Conservation (phyloP, 2,797 vertebrate genomes). For the Neosilurus hyrtlii region DNA sequence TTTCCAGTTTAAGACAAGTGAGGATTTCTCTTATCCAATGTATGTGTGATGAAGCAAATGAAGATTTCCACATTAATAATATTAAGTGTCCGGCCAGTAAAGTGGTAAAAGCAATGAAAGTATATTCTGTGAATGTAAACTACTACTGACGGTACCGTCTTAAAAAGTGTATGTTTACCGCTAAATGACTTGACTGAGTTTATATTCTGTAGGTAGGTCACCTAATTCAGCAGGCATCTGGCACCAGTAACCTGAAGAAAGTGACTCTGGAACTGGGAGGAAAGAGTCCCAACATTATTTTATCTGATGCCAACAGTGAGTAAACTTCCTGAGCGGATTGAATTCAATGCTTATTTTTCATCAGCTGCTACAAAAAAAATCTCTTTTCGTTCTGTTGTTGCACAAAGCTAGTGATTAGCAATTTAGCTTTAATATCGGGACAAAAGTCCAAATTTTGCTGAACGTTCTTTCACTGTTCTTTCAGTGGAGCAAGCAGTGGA, state of each 20-base stretch:
- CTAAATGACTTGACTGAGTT: not conserved
- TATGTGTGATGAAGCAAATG: too few species aligned
- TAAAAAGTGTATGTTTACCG: not conserved
- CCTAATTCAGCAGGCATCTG: slow-evolving; percentile 88
- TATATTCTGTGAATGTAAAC: too few species aligned
- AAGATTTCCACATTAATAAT: too few species aligned
- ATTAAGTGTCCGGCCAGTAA: too few species aligned
- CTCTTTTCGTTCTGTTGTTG: not conserved
- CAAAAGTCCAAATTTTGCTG: not conserved
- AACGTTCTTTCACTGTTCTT: not conserved
- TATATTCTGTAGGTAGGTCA: slow-evolving; percentile 80
- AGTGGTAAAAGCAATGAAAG: too few species aligned
- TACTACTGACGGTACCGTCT: too few species aligned
- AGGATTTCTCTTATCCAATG: too few species aligned
- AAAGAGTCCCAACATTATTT: slow-evolving; percentile 93
- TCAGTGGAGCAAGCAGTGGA: slow-evolving; percentile 92
- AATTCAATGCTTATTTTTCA: not conserved
- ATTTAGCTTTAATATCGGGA: not conserved
- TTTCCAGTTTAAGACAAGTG: too few species aligned
- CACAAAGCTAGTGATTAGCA: not conserved
- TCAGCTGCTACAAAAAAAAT: not conserved
- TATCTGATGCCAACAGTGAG: slow-evolving; percentile 91
- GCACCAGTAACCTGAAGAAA: slow-evolving; percentile 89
- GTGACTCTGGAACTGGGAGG: slow-evolving; percentile 95
- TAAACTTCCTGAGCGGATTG: slow-evolving; percentile 16